Base-by-base conservation (phyloP, 2,888 invertebrate species). In the Rhagophthalmus giganteus region DNA sequence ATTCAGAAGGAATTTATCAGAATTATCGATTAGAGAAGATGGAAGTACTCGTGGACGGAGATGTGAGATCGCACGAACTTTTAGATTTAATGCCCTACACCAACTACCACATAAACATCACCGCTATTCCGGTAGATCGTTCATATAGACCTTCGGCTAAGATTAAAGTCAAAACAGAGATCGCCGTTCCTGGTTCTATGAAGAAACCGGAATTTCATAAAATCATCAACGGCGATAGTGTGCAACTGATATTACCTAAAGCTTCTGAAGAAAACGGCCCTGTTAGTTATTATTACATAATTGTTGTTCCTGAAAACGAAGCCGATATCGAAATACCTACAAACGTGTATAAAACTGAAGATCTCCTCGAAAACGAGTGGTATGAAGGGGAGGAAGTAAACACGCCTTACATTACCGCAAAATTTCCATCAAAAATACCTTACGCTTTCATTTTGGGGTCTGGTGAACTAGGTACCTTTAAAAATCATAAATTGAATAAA, bases 231-330 rank as follows among this genome's bases (percentile, higher is more conserved):
- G 87, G 88, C 16, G 90, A 90, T 76, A 86, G 86, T 64, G 89
- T 92, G 65, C 84, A 90, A 61, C 91, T 95, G 10, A 92, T 94
- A 67, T 76, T 95, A 64, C 94, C 93, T 20, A 93, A 94, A 77
- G 97, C 98, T 0, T 94, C 95, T 0, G 98, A 98, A 78, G 96
- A 96, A 75, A 95, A 96, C 71, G 98, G 99, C 10, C 95, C 95
- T 4, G 94, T 98, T 64, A 93, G 92, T 48, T 94, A 97, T 78
- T 99, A 99, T 77, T 95, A 89, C 75, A 78, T 99, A 67, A 88
- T 97, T 63, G 95, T 98, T 47, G 94, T 99, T 14, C 97, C 97
- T 2, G 90, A 92, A 66, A 90, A 92, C 68, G 87, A 88, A 69
- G 77, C 80, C 1, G 85, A 82, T 51, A 76, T 83, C 38, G 84